Evolutionary conservation across 2,797 vertebrate genomes (phyloP).

Genomic region (Sebastes minor): DNA sequence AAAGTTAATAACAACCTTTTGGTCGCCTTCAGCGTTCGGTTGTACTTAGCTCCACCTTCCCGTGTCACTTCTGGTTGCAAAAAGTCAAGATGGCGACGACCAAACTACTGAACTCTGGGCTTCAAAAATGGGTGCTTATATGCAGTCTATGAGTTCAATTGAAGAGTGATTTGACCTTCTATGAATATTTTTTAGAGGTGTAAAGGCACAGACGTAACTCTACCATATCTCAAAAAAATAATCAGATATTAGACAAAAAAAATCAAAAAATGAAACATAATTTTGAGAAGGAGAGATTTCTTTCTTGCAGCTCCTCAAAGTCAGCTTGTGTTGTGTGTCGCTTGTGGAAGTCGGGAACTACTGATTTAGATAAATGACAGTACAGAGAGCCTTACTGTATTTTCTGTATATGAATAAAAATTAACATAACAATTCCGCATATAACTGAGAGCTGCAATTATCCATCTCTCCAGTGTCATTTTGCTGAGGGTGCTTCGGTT

Average conservation of each 20-base stretch:
- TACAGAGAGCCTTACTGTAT: neutral
- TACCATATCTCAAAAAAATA: neutral
- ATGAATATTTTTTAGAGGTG: neutral
- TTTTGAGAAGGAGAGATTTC: neutral
- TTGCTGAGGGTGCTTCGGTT: neutral
- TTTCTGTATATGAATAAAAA: neutral
- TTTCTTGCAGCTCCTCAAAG: neutral
- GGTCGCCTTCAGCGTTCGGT: too few species aligned
- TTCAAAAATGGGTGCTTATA: too few species aligned
- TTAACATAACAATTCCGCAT: neutral
- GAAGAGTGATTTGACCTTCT: too few species aligned
- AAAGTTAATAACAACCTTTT: too few species aligned
- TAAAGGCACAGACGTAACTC: neutral
- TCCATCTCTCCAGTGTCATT: neutral
- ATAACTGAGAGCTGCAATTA: neutral
- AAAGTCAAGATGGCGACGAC: too few species aligned
- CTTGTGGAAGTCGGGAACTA: neutral
- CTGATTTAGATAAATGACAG: neutral
- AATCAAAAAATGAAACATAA: accelerated
- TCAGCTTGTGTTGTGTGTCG: neutral
- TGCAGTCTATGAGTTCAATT: too few species aligned
- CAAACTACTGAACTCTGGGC: too few species aligned
- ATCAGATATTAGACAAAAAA: neutral
- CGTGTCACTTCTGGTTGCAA: too few species aligned
- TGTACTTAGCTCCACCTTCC: too few species aligned